A percentile compares a stretch with the other conserved stretches of the same genome.
These are phyloP conservation scores for Isaurus tuberculatus DNA, from an alignment of 92 coral and sea anemone genomes.

Conservation along the genomic window DNA sequence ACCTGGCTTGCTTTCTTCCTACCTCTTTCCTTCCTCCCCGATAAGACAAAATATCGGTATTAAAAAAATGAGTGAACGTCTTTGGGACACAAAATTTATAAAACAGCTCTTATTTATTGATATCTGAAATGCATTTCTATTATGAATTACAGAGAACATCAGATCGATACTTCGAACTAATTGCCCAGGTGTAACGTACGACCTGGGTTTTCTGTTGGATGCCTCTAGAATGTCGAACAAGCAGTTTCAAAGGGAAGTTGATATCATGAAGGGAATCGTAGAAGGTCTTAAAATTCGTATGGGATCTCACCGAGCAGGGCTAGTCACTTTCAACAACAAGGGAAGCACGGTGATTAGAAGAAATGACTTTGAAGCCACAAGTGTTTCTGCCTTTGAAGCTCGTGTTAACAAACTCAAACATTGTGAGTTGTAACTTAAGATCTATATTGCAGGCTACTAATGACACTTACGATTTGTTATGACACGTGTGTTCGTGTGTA, in stretches of 20 bases:
- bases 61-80: too few species aligned
- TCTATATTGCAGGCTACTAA: background rate
- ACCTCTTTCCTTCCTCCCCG: too few species aligned
- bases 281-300: background rate
- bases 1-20: too few species aligned
- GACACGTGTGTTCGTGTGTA: too few species aligned
- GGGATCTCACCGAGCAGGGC: conserved; percentile 13
- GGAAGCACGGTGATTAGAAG: background rate
- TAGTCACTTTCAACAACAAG: background rate
- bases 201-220: conserved; percentile 25
- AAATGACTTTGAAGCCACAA: background rate
- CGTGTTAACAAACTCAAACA: background rate
- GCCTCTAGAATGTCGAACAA: background rate
- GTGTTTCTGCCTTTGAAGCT: background rate
- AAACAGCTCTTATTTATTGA: too few species aligned
- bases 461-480: too few species aligned
- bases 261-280: background rate
- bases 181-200: background rate
- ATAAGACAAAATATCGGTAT: too few species aligned
- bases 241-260: background rate
- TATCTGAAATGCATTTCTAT: background rate
- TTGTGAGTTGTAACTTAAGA: background rate
- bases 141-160: background rate
- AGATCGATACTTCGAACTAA: background rate
- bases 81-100: too few species aligned